Conservation (phyloP, 2,888 invertebrate genomes). For the Blastobasis adustella region DNA sequence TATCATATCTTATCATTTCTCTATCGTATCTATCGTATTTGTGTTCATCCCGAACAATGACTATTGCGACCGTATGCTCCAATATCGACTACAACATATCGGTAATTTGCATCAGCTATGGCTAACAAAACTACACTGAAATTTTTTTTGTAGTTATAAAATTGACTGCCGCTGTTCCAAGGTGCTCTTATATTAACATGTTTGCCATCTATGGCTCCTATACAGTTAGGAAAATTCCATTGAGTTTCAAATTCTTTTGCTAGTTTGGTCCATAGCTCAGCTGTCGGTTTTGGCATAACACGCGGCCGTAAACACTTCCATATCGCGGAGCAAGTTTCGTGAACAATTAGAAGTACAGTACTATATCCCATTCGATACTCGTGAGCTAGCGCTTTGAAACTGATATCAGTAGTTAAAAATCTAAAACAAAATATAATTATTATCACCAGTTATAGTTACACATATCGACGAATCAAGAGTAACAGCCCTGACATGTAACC, state of each 20-base stretch:
- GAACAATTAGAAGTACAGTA: conserved; percentile 3
- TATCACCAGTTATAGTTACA: too few relatives aligned
- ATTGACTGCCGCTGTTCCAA: conserved; percentile 10
- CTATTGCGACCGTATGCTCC: conserved; percentile 12
- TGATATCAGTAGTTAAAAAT: conserved; percentile 5
- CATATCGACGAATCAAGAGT: too few relatives aligned
- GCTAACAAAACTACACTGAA: conserved; percentile 15
- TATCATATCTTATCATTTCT: too few relatives aligned
- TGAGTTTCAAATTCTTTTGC: too few relatives aligned
- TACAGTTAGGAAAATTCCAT: conserved; percentile 18
- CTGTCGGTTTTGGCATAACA: conserved; percentile 3
- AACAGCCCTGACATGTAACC: not conserved
- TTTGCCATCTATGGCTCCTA: conserved; percentile 19
- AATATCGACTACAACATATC: conserved; percentile 14
- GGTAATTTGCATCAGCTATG: conserved; percentile 13
- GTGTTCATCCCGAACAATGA: too few relatives aligned
- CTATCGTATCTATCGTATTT: too few relatives aligned
- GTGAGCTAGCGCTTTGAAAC: conserved; percentile 1
- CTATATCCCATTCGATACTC: conserved; percentile 3
- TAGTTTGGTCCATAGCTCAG: not conserved
- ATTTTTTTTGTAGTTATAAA: conserved; percentile 14
- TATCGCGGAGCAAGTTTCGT: conserved; percentile 2
- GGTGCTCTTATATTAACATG: conserved; percentile 13
- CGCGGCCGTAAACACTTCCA: conserved; percentile 3
- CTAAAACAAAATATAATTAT: too few relatives aligned